phyloP scores from a whole-genome alignment of 2,113 vertebrate genomes.

The Tursiops truncatus region DNA sequence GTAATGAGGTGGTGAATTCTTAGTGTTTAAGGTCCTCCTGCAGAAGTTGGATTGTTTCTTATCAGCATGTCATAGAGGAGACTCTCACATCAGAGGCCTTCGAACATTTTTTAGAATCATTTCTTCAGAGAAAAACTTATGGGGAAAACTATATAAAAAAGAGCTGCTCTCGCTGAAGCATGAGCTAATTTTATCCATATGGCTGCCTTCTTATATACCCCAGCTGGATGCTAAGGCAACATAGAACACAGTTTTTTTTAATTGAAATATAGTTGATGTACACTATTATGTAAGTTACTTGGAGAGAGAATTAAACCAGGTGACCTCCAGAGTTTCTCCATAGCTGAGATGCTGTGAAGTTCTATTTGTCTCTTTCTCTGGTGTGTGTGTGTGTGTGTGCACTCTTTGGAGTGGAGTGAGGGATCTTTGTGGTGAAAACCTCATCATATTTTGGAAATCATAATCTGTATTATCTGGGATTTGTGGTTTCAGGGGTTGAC shows the following conservation, averaged over 20 bases:
- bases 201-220: background rate
- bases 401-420: background rate
- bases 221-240: background rate
- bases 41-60: conserved; percentile 13
- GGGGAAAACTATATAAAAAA: background rate
- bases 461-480: background rate
- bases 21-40: background rate
- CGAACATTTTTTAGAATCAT: background rate
- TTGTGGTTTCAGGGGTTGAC: background rate
- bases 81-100: background rate
- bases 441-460: background rate
- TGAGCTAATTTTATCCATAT: background rate
- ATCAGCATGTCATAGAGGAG: background rate
- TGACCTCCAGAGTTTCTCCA: background rate
- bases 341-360: background rate
- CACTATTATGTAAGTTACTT: background rate
- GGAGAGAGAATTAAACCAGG: background rate
- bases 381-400: background rate
- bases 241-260: background rate
- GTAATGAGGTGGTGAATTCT: conserved; percentile 36
- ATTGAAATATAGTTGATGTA: background rate
- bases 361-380: background rate
- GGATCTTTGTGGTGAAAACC: background rate
- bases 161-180: background rate
- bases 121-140: background rate